These are phyloP conservation scores for Actenoides hombroni DNA, from an alignment of 2,113 vertebrate species.

Conservation along the genomic window DNA sequence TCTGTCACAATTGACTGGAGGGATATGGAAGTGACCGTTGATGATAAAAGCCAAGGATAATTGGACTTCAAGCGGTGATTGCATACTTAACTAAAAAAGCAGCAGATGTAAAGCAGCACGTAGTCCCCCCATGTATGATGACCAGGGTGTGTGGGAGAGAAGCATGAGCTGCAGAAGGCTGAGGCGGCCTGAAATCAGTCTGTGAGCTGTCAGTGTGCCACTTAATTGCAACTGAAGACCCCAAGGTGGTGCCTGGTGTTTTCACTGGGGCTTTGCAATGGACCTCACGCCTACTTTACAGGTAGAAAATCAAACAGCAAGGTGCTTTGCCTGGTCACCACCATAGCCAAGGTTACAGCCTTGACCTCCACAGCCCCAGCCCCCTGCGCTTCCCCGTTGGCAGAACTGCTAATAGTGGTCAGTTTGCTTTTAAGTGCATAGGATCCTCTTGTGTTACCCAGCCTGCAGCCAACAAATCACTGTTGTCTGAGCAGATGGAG, in stretches of 20 bases:
- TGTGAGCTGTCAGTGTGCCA: background rate
- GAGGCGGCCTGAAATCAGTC: background rate
- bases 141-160: background rate
- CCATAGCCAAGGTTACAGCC: background rate
- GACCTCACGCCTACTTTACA: background rate
- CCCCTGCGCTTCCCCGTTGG: fast-evolving
- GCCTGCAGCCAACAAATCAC: background rate
- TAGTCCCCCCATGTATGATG: background rate
- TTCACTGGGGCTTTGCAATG: background rate
- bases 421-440: background rate
- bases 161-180: background rate
- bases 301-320: background rate
- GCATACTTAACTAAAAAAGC: background rate
- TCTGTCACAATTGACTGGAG: background rate
- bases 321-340: background rate
- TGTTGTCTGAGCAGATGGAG: background rate
- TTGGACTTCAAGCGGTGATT: background rate
- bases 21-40: background rate
- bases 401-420: background rate
- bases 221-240: background rate
- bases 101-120: background rate
- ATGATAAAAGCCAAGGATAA: background rate
- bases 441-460: background rate
- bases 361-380: background rate
- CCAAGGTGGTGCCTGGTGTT: background rate